phyloP scores from a whole-genome alignment of 2,113 vertebrate genomes.

The Morone chrysops region DNA sequence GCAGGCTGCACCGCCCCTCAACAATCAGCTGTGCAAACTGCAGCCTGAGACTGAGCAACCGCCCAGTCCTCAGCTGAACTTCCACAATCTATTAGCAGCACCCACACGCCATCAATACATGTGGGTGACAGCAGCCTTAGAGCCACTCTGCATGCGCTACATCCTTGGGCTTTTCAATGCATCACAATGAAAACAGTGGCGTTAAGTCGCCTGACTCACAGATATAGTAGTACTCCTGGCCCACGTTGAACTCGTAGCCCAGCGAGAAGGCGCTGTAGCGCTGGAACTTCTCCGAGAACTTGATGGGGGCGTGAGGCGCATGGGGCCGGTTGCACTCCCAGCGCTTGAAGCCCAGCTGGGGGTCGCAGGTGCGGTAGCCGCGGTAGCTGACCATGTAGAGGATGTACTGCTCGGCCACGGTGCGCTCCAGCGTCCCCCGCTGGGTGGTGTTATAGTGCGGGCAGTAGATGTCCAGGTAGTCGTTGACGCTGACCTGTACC shows the following conservation, averaged over 20 bases:
- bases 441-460: constrained; percentile 91
- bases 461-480: constrained; percentile 99
- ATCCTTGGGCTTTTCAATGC: constrained; percentile 17
- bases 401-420: constrained; percentile 91
- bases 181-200: constrained; percentile 7
- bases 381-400: constrained; percentile 95
- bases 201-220: constrained; percentile 77
- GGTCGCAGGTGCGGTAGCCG: constrained; percentile 93
- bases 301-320: constrained; percentile 95
- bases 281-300: constrained; percentile 99
- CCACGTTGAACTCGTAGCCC: constrained; percentile 96
- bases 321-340: constrained; percentile 98
- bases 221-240: constrained; percentile 98
- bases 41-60: constrained; percentile 1
- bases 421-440: constrained; percentile 84
- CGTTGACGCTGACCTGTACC: constrained; percentile 95
- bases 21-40: constrained; percentile 13
- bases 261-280: constrained; percentile 98
- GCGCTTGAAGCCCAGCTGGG: constrained; percentile 93
- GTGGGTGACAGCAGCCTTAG: constrained; percentile 16
- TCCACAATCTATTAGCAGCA: constrained; percentile 43
- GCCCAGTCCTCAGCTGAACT: constrained; percentile 47
- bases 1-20: constrained; percentile 46
- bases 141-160: constrained; percentile 24
- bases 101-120: constrained; percentile 36